Percentiles rank a stretch among this genome's conserved stretches.
These are phyloP conservation scores for Lepeophtheirus salmonis DNA, from an alignment of 1,140 invertebrate genomes.

Conservation along the genomic window DNA sequence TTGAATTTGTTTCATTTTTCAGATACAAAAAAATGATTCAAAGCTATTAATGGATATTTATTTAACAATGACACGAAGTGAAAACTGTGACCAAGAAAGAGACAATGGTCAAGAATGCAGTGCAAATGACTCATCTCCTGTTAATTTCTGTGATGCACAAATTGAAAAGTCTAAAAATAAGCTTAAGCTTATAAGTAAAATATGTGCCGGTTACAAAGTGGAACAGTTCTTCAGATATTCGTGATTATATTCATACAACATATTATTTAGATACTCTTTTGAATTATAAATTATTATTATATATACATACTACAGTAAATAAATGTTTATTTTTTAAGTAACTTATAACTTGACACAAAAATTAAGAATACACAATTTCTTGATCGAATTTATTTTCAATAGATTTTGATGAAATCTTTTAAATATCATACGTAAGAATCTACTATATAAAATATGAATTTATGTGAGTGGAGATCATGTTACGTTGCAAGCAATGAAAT, in stretches of 20 bases:
- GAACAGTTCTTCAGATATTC: neutral
- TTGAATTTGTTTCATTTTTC: neutral
- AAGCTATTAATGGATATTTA: neutral
- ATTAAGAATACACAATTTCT: no score
- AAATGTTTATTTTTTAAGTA: neutral
- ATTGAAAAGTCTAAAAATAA: neutral
- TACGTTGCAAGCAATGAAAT: no score
- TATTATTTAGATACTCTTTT: neutral
- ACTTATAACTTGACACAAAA: neutral
- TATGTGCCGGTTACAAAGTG: neutral
- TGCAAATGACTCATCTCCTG: neutral
- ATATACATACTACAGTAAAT: neutral
- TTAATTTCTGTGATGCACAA: neutral
- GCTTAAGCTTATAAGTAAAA: neutral
- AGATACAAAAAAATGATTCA: neutral
- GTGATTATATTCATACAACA: neutral
- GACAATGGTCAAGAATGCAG: neutral
- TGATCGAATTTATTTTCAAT: no score
- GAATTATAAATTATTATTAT: neutral
- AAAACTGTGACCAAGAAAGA: neutral
- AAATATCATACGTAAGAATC: no score
- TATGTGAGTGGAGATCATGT: no score
- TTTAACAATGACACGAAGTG: neutral
- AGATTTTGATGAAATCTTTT: no score
- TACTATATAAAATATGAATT: no score